Evolutionary conservation across 53 echinoderm and acorn worm species (phyloP).

Genomic region (Antedon mediterranea): DNA sequence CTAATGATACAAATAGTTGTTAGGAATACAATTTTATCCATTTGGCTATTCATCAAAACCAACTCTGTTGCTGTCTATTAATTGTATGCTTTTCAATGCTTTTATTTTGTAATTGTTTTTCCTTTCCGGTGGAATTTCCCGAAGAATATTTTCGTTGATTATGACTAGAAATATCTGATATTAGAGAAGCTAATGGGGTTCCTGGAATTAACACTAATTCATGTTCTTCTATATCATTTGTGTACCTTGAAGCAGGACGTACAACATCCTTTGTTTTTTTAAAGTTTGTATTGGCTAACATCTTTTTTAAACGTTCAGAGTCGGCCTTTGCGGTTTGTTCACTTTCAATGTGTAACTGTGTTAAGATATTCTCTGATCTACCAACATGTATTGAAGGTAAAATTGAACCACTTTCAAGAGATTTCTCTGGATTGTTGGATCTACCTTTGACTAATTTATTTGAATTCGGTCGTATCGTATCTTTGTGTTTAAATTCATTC

Average conservation of each 20-base stretch:
- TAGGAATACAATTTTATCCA: too few relatives aligned
- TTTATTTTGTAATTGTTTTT: not conserved
- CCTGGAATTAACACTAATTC: conserved; percentile 55
- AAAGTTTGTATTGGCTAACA: conserved; percentile 37
- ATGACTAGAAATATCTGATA: not conserved
- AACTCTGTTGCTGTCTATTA: conserved; percentile 24
- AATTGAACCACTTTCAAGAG: too few relatives aligned
- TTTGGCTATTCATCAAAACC: too few relatives aligned
- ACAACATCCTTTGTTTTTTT: conserved; percentile 45
- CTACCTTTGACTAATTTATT: too few relatives aligned
- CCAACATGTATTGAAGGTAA: too few relatives aligned
- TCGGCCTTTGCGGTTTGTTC: too few relatives aligned
- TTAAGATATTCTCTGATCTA: too few relatives aligned
- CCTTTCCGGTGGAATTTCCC: not conserved
- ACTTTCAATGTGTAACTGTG: too few relatives aligned
- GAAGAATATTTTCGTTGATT: not conserved
- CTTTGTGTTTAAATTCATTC: too few relatives aligned
- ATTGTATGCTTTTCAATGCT: conserved; percentile 17
- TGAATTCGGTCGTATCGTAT: too few relatives aligned
- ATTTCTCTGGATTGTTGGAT: too few relatives aligned
- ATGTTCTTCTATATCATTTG: conserved; percentile 8
- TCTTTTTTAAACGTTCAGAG: conserved; percentile 17
- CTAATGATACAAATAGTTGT: too few relatives aligned
- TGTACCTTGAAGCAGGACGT: conserved; percentile 29
- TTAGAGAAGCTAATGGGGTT: conserved; percentile 36